Base-by-base conservation (phyloP, 64 coral and sea anemone species). In the Montipora capricornis region DNA sequence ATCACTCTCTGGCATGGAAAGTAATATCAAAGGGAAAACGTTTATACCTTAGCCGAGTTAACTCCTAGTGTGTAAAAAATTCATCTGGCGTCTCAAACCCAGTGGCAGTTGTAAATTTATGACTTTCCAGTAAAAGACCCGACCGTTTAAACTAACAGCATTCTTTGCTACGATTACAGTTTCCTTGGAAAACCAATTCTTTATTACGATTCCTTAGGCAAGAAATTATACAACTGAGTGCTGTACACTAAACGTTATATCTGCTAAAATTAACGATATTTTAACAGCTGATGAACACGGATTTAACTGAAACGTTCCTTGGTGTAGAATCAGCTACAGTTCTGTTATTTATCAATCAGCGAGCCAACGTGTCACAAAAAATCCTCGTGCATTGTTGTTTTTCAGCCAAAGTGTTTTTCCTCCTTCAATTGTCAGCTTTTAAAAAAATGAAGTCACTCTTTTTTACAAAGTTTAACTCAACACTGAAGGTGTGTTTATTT, bases 101-200 rank as follows among this genome's bases (percentile, higher is more conserved):
- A 58, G 20, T 81, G 9, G 44, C 7, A 86, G 48, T 86, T 68
- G 8, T 46, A 78, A 17, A 67, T 71, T 70, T 73, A 12, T 73
- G 17, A 70, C 45, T 86, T 86, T 49, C 4, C 49, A 86, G 16
- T 50, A 44, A 51, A 3, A 85, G 0, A 14, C 16, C 10, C 19
- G 3, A 12, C 19, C 16, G 19, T 12, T 68, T 70, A 50, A 20
- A 68, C 47, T 47, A 45, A 20, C 66, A 71, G 68, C 82, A 86
- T 86, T 86, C 82, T 71, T 73, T 14, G 44, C 82, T 50, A 24
- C 47, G 16, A 5, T 12, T 71, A 11, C 66, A 50, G 82, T 86
- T 71, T 71, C 82, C 82, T 17, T 49, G 64, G 17, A 3, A 15
- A 86, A 86, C 66, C 49, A 6, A 78, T 16, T 78, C 76, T 49